Percentiles rank a stretch among this genome's conserved stretches.
These are phyloP conservation scores for Orius insidiosus DNA, from an alignment of 1,140 invertebrate species.

Conservation along the genomic window DNA sequence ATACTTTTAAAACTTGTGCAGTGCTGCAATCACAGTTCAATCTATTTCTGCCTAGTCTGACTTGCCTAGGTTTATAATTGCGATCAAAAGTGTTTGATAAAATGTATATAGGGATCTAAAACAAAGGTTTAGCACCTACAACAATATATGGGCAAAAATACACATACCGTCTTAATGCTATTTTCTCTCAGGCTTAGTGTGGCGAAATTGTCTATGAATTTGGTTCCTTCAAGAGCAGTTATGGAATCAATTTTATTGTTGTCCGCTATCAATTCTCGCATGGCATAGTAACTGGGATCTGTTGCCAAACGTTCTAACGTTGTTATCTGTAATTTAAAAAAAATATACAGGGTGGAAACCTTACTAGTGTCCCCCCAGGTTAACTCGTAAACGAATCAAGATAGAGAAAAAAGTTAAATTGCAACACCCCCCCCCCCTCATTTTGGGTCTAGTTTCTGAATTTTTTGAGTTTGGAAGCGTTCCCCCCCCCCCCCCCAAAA, in stretches of 20 bases:
- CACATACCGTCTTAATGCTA: conserved; percentile 50
- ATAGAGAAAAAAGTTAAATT: no score
- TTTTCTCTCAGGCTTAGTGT: conserved; percentile 50
- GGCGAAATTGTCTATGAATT: conserved; percentile 57
- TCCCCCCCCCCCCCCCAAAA: no score
- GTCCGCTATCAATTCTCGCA: conserved; percentile 51
- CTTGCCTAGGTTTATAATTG: conserved; percentile 31
- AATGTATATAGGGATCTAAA: conserved; percentile 58
- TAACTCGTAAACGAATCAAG: no score
- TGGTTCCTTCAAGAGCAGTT: conserved; percentile 54
- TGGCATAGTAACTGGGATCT: conserved; percentile 46
- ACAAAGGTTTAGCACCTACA: conserved; percentile 12
- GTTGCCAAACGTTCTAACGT: conserved; percentile 43
- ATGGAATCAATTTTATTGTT: conserved; percentile 60
- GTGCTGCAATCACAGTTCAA: conserved; percentile 63
- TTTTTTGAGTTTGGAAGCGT: neutral
- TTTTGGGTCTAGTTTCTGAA: neutral
- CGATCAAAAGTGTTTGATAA: conserved; percentile 50
- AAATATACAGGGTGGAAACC: no score
- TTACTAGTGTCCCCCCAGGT: no score
- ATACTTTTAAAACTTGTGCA: conserved; percentile 52
- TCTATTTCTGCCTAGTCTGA: conserved; percentile 50
- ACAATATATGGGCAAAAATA: conserved; percentile 4
- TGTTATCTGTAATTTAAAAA: conserved; percentile 40
- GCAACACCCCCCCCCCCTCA: neutral